phyloP scores from a whole-genome alignment of 2,888 invertebrate species.

The Ophion ventricosus region DNA sequence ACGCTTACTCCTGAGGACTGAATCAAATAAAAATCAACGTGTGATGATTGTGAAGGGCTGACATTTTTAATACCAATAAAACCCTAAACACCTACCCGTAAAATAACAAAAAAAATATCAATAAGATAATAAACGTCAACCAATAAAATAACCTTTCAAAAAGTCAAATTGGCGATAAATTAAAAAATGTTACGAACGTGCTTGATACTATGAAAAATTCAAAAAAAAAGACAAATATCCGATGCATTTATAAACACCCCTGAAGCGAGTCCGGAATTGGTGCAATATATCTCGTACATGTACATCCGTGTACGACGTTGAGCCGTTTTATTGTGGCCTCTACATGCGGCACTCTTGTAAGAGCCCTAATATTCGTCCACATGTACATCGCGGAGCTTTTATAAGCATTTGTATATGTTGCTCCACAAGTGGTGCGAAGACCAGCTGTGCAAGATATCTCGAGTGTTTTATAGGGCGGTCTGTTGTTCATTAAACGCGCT shows the following conservation, averaged over 20 bases:
- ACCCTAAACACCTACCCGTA: too few species aligned
- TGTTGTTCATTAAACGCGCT: slow-evolving; percentile 68
- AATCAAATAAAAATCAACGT: too few species aligned
- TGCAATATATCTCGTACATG: background rate
- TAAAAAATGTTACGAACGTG: too few species aligned
- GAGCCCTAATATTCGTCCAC: slow-evolving; percentile 49
- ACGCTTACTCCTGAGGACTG: too few species aligned
- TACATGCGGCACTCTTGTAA: slow-evolving; percentile 53
- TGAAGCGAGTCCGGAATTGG: background rate
- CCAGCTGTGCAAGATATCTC: slow-evolving; percentile 67
- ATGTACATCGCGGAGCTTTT: slow-evolving; percentile 32
- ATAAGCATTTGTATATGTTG: slow-evolving; percentile 19
- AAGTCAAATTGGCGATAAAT: too few species aligned
- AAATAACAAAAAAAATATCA: too few species aligned
- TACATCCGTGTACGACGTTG: slow-evolving; percentile 4
- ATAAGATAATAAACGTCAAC: too few species aligned
- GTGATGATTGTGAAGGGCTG: too few species aligned
- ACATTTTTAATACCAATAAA: too few species aligned
- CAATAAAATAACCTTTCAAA: too few species aligned
- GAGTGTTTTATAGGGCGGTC: slow-evolving; percentile 70
- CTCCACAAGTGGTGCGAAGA: slow-evolving; percentile 64
- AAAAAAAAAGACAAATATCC: background rate
- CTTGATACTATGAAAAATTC: background rate
- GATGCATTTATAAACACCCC: background rate
- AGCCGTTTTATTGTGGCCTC: slow-evolving; percentile 29